Evolutionary conservation across 1,140 invertebrate genomes (phyloP).

Genomic region (Bicyclus anynana): DNA sequence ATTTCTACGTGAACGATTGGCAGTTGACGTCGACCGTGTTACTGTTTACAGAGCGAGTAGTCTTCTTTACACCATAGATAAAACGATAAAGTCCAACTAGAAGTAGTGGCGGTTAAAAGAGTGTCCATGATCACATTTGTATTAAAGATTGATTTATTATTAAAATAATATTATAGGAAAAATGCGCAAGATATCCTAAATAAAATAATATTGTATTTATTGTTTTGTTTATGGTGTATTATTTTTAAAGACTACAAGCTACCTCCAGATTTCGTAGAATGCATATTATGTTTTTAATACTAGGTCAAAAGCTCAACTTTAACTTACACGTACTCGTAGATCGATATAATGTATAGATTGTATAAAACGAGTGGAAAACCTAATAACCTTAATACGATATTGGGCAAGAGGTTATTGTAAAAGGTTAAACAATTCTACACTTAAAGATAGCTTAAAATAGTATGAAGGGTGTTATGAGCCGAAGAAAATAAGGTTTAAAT

Average conservation of each 20-base stretch:
- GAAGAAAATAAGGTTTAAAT: conserved; percentile 2
- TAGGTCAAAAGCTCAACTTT: conserved; percentile 69
- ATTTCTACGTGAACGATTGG: conserved; percentile 65
- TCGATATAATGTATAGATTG: conserved; percentile 68
- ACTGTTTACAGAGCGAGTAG: conserved; percentile 24
- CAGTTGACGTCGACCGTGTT: conserved; percentile 48
- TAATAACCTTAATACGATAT: conserved; percentile 63
- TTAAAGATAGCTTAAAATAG: conserved; percentile 72
- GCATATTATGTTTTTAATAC: conserved; percentile 28
- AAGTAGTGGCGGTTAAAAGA: not conserved
- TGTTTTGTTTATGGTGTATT: conserved; percentile 1
- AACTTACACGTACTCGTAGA: conserved; percentile 71
- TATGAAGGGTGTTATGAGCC: conserved; percentile 32
- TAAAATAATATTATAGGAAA: too few relatives aligned
- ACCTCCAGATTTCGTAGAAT: conserved; percentile 3
- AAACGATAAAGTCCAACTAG: not conserved
- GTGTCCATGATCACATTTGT: not conserved
- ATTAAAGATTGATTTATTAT: not conserved
- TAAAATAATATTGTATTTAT: not conserved
- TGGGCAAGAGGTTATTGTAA: conserved; percentile 69
- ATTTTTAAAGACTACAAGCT: not conserved
- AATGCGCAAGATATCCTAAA: too few relatives aligned
- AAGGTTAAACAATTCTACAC: conserved; percentile 65
- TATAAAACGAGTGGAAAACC: conserved; percentile 76
- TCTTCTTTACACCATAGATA: conserved; percentile 7